These are phyloP conservation scores for Exaiptasia diaphana DNA, from an alignment of 64 coral and sea anemone species.

Conservation along the genomic window DNA sequence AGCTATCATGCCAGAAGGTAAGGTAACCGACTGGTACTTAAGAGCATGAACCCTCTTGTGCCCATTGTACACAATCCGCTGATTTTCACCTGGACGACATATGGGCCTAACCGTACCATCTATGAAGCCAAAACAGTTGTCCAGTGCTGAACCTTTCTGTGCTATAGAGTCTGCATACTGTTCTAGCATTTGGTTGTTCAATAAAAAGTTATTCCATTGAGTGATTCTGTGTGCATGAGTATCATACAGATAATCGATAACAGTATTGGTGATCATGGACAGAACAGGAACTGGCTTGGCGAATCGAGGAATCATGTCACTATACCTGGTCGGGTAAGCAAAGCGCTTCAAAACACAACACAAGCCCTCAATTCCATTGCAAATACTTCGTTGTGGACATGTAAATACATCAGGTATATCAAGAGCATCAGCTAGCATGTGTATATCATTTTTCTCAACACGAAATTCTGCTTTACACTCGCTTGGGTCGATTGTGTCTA, in stretches of 20 bases:
- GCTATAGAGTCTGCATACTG: not conserved
- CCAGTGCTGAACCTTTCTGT: not conserved
- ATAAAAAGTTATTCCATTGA: slow-evolving; percentile 2
- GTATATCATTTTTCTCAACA: slow-evolving; percentile 4
- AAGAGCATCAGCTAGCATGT: not conserved
- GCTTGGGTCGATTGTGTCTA: not conserved
- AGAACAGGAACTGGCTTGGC: slow-evolving; percentile 11
- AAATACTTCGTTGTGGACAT: slow-evolving; percentile 22
- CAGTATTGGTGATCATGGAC: slow-evolving; percentile 8
- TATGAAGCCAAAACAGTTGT: slow-evolving; percentile 33
- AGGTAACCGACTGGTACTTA: not conserved
- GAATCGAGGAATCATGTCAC: slow-evolving; percentile 20
- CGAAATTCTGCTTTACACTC: slow-evolving; percentile 31
- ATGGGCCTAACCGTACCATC: slow-evolving; percentile 31
- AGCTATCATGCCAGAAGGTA: not conserved
- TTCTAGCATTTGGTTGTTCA: not conserved
- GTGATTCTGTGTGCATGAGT: not conserved
- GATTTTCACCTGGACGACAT: not conserved
- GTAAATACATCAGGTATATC: slow-evolving; percentile 8
- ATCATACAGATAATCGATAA: not conserved
- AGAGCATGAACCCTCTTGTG: slow-evolving; percentile 21
- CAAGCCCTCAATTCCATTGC: slow-evolving; percentile 15
- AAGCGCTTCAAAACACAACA: slow-evolving; percentile 4
- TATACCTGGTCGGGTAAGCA: no score
- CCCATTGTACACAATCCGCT: slow-evolving; percentile 21